Base-by-base conservation (phyloP, 2,113 vertebrate genomes). In the Aspidoscelis tigris region DNA sequence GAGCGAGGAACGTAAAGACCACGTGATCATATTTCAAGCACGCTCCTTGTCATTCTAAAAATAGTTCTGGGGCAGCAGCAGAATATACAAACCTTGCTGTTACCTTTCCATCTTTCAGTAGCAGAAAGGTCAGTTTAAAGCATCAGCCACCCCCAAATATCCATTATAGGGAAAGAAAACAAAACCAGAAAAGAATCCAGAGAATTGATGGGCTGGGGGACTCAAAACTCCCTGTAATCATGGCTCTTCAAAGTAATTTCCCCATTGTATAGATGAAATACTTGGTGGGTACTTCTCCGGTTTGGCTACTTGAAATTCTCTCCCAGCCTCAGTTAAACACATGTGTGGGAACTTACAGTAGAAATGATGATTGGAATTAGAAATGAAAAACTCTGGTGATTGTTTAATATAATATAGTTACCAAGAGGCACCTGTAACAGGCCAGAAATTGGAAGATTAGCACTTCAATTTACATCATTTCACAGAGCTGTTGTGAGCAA, bases 11-110 rank as follows among this genome's bases (percentile, higher is more conserved):
- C 72, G 72, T 61, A 18, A 43, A 26, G 75, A 44, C 10, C 90
- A 91, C 88, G 84, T 93, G 93, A 90, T 74, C 79, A 66, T 64
- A 69, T 76, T 79, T 47, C 84, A 76, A 8, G 6, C 78, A 83
- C 87, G 92, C 47, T 86, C 18, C 87, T 86, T 26, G 26, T 47
- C 74, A 33, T 53, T n/a, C 33, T 75, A 12, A 79, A 53, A 41
- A 44, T 61, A 21, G 18, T 55, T 68, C 43, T 41, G 71, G 26
- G 43, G 50, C 78, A 80, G 50, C 78, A 80, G 66, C 18, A 9
- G 20, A 68, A 58, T 53, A 5, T 41, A 71, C 82, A 84, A 80
- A 84, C 80, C 81, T 80, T 84, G 41, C 11, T 3, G 16, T 53
- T 64, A 50, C 69, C 77, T 80, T 58, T 79, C 70, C 64, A 61